Base-by-base conservation (phyloP, 2,113 vertebrate genomes). In the Podarcis muralis region DNA sequence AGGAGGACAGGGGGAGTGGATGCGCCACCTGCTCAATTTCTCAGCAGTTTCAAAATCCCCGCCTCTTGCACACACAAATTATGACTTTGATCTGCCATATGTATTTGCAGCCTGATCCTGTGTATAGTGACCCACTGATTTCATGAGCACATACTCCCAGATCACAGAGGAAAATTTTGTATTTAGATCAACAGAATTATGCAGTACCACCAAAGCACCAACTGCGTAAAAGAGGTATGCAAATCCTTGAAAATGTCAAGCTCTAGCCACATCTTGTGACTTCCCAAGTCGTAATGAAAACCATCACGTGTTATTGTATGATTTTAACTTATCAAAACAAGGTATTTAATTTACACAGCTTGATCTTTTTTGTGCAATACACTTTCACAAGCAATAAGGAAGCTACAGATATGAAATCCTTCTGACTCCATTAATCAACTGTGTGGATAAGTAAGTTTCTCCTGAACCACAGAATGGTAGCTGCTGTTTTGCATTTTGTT, bases 361-460 rank as follows among this genome's bases (percentile, higher is more conserved):
- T 88, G 48, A 37, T 37, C 37, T 68, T 37, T 74, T 80, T 37
- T 40, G 35, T 77, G 5, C 81, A 69, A 48, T 9, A 92, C 57
- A 75, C 81, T 76, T 76, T n/a, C 89, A 68, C 65, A 23, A 88
- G 37, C 79, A 87, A 5, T 12, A 85, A 86, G 0, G n/a, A 83
- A 90, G 59, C 40, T 86, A 85, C 59, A 62, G 40, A 59, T 5
- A 35, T 23, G 23, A 22, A 92, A 25, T 7, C 82, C 27, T 59
- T 78, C 53, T 81, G 84, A 0, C 57, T 87, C 80, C 59, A 92
- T 83, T 43, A 32, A 91, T 65, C 88, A 85, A 78, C 12, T 23
- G 86, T 79, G 30, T 15, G 5, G 86, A 92, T 82, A 72, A 87
- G 81, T 53, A 88, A 88, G 83, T 69, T 83, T 92, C 83, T 92